These are phyloP conservation scores for Clitarchus hookeri DNA, from an alignment of 2,888 invertebrate genomes.

Conservation along the genomic window DNA sequence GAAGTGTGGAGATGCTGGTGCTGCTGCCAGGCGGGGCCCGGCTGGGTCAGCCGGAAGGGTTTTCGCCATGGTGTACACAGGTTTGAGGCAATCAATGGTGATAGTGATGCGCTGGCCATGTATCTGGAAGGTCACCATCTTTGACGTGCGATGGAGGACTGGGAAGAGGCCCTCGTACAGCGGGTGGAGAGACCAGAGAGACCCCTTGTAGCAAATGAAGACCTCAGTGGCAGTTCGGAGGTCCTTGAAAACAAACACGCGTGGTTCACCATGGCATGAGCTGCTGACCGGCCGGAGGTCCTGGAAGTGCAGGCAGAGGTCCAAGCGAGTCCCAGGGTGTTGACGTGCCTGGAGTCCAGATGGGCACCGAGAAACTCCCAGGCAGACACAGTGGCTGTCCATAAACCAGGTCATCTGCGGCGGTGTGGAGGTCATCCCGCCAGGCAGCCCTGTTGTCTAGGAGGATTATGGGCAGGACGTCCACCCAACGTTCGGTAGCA, in stretches of 20 bases:
- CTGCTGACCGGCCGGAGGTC: neutral
- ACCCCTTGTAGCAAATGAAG: neutral
- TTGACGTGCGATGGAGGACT: neutral
- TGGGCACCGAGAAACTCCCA: neutral
- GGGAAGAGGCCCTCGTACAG: neutral
- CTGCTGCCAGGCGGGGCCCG: neutral
- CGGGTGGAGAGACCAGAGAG: neutral
- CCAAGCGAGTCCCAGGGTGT: neutral
- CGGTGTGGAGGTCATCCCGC: conserved; percentile 46
- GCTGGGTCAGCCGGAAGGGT: neutral
- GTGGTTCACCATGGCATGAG: neutral
- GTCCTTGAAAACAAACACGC: neutral
- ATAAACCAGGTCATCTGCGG: neutral
- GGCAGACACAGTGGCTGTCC: neutral
- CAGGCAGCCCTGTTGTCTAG: conserved; percentile 48
- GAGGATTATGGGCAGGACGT: no score
- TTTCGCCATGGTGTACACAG: neutral
- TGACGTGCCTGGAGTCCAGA: neutral
- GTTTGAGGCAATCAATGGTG: no score
- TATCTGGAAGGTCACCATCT: neutral
- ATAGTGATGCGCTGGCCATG: neutral
- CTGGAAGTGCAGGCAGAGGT: neutral
- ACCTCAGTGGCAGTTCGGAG: neutral
- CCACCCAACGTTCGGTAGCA: no score
- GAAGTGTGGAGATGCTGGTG: no score